Conservation (phyloP, 2,797 vertebrate genomes). For the Megaceryle alcyon region DNA sequence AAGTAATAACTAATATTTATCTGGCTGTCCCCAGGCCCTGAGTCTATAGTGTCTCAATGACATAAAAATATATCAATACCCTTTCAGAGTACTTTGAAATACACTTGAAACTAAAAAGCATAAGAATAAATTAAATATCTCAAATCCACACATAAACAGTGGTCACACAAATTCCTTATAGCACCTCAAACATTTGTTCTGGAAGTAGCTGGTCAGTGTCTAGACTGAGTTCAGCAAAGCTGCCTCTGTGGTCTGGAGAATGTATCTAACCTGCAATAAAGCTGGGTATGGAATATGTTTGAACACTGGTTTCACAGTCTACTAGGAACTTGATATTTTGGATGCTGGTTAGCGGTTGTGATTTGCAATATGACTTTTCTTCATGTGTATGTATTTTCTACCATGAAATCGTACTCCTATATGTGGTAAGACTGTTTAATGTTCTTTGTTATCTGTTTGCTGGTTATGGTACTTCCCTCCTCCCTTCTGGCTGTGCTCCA, state of each 20-base stretch:
- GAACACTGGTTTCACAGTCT: background rate
- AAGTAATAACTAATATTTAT: background rate
- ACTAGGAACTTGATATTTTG: background rate
- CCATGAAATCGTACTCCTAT: accelerated
- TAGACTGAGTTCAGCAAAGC: background rate
- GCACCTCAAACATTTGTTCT: background rate
- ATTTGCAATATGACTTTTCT: background rate
- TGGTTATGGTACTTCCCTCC: background rate
- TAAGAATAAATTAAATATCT: background rate
- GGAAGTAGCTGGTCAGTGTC: background rate
- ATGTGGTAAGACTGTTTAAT: too few species aligned
- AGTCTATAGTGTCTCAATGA: background rate
- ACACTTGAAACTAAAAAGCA: background rate
- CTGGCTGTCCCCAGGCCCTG: background rate
- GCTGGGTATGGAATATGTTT: background rate
- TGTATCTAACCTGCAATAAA: background rate
- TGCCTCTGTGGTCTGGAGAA: background rate
- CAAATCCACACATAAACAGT: background rate
- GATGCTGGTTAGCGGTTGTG: background rate
- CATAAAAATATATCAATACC: background rate
- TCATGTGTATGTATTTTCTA: background rate
- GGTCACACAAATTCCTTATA: background rate
- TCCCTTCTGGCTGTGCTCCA: background rate
- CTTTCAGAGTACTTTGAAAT: background rate
- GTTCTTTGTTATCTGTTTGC: background rate